These are phyloP conservation scores for Drosophila busckii DNA, from an alignment of 1,140 invertebrate species.

Conservation along the genomic window DNA sequence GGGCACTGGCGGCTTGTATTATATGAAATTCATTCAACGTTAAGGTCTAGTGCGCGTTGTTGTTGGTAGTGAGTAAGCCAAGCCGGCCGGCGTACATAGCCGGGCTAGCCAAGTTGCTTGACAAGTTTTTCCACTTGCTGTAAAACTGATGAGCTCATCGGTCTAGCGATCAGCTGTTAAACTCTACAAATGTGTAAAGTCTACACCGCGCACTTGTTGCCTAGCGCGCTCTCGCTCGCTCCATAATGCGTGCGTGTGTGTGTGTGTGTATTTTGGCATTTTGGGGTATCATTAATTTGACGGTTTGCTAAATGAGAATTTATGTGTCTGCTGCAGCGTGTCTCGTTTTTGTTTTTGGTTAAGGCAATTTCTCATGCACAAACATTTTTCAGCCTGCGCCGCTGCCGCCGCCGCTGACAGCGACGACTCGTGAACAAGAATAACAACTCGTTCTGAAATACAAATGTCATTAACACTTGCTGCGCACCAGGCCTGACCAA, in stretches of 20 bases:
- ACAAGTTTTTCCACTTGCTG: conserved; percentile 68
- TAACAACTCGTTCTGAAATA: conserved; percentile 41
- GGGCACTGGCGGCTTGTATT: conserved; percentile 31
- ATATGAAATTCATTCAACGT: conserved; percentile 65
- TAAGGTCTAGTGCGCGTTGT: conserved; percentile 10
- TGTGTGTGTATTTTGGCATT: conserved; percentile 28
- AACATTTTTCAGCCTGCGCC: conserved; percentile 57
- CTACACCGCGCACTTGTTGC: conserved; percentile 12
- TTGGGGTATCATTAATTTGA: conserved; percentile 72
- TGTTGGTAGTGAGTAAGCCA: conserved; percentile 38
- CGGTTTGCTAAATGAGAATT: conserved; percentile 73
- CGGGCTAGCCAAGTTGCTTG: conserved; percentile 59
- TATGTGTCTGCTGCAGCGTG: conserved; percentile 67
- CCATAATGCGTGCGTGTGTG: background rate
- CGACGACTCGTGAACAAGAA: conserved; percentile 23
- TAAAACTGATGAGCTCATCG: conserved; percentile 49
- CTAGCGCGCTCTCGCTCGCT: conserved; percentile 22
- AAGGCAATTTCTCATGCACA: conserved; percentile 61
- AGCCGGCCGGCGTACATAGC: conserved; percentile 69
- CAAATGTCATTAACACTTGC: conserved; percentile 73
- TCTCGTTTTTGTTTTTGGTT: no score
- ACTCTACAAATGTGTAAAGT: conserved; percentile 9
- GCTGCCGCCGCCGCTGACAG: conserved; percentile 22
- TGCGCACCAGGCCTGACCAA: conserved; percentile 28
- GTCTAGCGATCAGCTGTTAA: conserved; percentile 49